A percentile compares a stretch with the other conserved stretches of the same genome.
phyloP scores from a whole-genome alignment of 2,888 invertebrate species.

The Lycia hirtaria region DNA sequence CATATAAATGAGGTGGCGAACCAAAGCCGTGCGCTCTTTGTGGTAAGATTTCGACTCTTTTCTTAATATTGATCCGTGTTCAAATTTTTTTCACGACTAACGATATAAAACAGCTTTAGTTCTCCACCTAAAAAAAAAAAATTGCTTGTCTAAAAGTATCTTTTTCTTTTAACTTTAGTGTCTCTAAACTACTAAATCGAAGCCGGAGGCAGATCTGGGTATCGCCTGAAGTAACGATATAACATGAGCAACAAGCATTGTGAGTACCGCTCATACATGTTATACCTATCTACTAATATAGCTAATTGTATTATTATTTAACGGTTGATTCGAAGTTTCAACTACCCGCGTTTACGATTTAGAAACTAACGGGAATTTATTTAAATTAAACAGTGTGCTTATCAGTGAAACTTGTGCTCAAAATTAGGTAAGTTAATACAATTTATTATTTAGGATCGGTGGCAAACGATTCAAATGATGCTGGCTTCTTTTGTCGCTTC shows the following conservation, averaged over 20 bases:
- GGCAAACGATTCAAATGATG: constrained; percentile 56
- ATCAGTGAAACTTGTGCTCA: constrained; percentile 23
- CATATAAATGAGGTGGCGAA: constrained; percentile 49
- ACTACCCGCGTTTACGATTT: constrained; percentile 22
- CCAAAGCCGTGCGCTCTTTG: constrained; percentile 34
- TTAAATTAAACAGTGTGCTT: constrained; percentile 25
- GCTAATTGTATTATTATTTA: constrained; percentile 2
- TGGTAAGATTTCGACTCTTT: constrained; percentile 18
- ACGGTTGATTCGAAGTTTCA: neutral
- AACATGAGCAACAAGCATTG: constrained; percentile 67
- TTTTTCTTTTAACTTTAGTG: constrained; percentile 71
- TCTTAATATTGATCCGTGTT: neutral
- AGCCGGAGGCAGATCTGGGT: constrained; percentile 61
- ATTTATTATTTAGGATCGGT: constrained; percentile 52
- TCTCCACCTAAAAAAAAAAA: constrained; percentile 43
- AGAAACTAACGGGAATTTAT: neutral
- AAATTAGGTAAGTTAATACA: constrained; percentile 48
- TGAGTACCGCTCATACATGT: constrained; percentile 61
- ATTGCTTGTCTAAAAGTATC: constrained; percentile 45
- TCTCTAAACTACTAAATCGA: constrained; percentile 52
- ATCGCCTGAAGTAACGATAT: constrained; percentile 57
- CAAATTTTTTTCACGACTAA: neutral
- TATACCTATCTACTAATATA: constrained; percentile 8
- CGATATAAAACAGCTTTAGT: constrained; percentile 37
- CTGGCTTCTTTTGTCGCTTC: constrained; percentile 56